Evolutionary conservation across 2,797 vertebrate species (phyloP).

Genomic region (Sebastolobus alascanus): DNA sequence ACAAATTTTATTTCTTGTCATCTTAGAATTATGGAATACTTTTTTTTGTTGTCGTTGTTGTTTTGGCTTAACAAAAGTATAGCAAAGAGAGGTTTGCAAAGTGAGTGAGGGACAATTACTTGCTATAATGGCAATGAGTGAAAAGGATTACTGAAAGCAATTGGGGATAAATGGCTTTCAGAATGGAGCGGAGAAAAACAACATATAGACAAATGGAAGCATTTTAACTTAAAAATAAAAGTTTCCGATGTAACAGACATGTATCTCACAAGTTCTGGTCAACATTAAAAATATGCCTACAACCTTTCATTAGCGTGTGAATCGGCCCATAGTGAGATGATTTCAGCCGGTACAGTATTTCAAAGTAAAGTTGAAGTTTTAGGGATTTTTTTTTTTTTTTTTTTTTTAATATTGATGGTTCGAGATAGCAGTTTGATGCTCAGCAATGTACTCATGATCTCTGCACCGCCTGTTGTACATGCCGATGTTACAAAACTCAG

Average conservation of each 20-base stretch:
- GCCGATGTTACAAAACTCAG: neutral
- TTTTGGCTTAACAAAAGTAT: neutral
- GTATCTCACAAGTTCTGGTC: neutral
- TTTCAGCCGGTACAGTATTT: neutral
- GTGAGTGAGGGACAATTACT: neutral
- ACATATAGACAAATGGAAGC: neutral
- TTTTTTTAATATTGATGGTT: neutral
- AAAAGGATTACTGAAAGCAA: neutral
- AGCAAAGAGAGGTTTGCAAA: neutral
- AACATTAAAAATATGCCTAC: conserved; percentile 1
- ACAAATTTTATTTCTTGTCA: neutral
- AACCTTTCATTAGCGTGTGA: conserved; percentile 8
- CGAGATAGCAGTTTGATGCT: neutral
- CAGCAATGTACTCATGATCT: neutral
- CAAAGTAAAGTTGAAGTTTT: neutral
- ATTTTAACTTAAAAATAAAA: neutral
- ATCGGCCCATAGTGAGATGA: conserved; percentile 1
- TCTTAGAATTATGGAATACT: neutral
- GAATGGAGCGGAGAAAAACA: neutral
- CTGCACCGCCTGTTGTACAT: neutral
- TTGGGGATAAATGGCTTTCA: neutral
- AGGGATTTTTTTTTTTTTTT: neutral
- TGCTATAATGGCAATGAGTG: neutral
- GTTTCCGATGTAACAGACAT: neutral
- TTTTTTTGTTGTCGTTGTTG: neutral